Conservation (phyloP, 2,888 invertebrate genomes). For the Congeria kusceri region DNA sequence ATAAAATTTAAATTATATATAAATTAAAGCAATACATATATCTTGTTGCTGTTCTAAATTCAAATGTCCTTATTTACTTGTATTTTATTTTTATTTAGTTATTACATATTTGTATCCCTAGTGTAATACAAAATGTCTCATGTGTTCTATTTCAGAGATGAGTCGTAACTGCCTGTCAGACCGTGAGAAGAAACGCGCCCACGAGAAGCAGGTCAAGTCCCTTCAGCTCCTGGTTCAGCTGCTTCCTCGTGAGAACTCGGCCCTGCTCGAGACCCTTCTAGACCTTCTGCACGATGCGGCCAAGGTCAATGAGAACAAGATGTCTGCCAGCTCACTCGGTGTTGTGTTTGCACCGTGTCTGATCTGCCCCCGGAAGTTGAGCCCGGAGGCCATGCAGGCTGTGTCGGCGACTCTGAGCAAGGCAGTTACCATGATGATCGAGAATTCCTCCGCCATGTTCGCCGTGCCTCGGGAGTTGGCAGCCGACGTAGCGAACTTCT, state of each 20-base stretch:
- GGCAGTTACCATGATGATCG: conserved; percentile 95
- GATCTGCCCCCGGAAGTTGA: conserved; percentile 94
- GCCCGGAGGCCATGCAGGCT: conserved; percentile 93
- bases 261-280: conserved; percentile 92
- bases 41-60: no score
- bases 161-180: conserved; percentile 58
- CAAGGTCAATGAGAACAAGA: conserved; percentile 91
- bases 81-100: no score
- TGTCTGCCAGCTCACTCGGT: conserved; percentile 95
- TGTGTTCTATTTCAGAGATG: conserved; percentile 68
- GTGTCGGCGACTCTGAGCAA: conserved; percentile 92
- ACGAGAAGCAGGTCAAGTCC: conserved; percentile 87
- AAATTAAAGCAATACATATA: no score
- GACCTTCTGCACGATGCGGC: conserved; percentile 91
- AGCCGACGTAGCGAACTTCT: conserved; percentile 78
- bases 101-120: background rate
- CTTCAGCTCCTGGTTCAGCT: conserved; percentile 93
- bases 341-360: conserved; percentile 97
- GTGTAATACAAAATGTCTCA: background rate
- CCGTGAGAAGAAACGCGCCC: conserved; percentile 84
- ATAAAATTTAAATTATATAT: no score
- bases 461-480: conserved; percentile 81
- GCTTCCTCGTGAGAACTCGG: conserved; percentile 92
- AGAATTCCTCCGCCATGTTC: conserved; percentile 89
- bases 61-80: no score